Evolutionary conservation across 2,797 vertebrate genomes (phyloP).

Genomic region (Lutjanus argentimaculatus): DNA sequence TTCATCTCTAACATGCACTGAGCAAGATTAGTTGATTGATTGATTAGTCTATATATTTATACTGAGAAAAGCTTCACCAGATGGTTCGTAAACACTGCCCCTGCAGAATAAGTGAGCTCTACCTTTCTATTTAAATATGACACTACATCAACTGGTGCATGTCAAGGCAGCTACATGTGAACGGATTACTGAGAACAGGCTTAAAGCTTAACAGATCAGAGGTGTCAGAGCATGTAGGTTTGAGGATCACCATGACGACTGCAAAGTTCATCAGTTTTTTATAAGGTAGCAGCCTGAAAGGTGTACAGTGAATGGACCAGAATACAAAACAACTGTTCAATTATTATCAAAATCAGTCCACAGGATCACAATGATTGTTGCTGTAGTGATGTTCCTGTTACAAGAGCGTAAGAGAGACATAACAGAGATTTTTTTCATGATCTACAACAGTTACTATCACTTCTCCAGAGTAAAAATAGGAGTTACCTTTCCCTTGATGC

Average conservation of each 20-base stretch:
- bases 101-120: slow-evolving; percentile 1
- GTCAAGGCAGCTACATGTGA: slow-evolving; percentile 12
- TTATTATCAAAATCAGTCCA: background rate
- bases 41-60: background rate
- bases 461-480: background rate
- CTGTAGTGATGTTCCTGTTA: background rate
- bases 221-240: background rate
- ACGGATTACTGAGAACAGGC: slow-evolving; percentile 25
- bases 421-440: background rate
- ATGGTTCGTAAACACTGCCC: background rate
- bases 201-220: slow-evolving; percentile 38
- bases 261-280: slow-evolving; percentile 8
- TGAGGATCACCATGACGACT: background rate
- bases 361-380: background rate
- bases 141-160: background rate
- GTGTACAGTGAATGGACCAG: background rate
- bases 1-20: background rate
- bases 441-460: background rate
- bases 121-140: background rate
- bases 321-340: background rate
- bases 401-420: too few relatives aligned
- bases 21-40: background rate
- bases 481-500: slow-evolving; percentile 97
- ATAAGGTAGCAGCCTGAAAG: background rate
- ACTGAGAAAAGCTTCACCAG: background rate